Evolutionary conservation across 2,113 vertebrate species (phyloP).

Genomic region (Sinocyclocheilus anophthalmus): DNA sequence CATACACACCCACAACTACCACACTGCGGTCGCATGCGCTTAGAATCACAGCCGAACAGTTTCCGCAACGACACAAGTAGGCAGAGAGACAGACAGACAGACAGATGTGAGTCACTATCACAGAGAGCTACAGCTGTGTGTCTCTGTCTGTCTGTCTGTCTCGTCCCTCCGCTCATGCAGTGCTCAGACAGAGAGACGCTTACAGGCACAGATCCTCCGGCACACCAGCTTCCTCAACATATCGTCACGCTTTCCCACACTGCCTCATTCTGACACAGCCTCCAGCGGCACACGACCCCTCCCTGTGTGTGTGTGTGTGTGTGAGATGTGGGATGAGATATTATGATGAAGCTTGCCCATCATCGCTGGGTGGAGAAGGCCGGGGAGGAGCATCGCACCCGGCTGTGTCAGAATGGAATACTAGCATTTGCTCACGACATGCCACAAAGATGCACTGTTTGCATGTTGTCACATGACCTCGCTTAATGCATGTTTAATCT

Average conservation of each 20-base stretch:
- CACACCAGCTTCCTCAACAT: conserved; percentile 87
- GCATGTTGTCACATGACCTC: neutral
- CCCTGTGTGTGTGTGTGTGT: conserved; percentile 18
- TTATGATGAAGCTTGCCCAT: conserved; percentile 33
- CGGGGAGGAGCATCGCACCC: conserved; percentile 23
- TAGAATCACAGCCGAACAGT: too few species aligned
- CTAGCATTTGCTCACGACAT: neutral
- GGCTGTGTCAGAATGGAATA: neutral
- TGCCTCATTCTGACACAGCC: conserved; percentile 22
- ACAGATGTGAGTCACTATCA: neutral
- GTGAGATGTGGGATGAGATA: conserved; percentile 26
- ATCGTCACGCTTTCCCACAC: conserved; percentile 64
- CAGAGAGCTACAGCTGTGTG: neutral
- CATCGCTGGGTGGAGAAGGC: conserved; percentile 25
- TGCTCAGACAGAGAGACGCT: conserved; percentile 63
- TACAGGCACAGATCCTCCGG: conserved; percentile 83
- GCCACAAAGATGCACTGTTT: neutral
- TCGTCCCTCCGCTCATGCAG: conserved; percentile 32
- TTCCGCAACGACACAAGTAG: too few species aligned
- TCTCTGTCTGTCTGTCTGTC: conserved; percentile 1
- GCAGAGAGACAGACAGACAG: neutral
- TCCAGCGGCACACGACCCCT: neutral
- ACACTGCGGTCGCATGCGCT: neutral
- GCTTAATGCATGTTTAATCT: neutral
- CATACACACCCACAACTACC: conserved; percentile 1